phyloP scores from a whole-genome alignment of 2,113 vertebrate species.

The Barnardius zonarius region DNA sequence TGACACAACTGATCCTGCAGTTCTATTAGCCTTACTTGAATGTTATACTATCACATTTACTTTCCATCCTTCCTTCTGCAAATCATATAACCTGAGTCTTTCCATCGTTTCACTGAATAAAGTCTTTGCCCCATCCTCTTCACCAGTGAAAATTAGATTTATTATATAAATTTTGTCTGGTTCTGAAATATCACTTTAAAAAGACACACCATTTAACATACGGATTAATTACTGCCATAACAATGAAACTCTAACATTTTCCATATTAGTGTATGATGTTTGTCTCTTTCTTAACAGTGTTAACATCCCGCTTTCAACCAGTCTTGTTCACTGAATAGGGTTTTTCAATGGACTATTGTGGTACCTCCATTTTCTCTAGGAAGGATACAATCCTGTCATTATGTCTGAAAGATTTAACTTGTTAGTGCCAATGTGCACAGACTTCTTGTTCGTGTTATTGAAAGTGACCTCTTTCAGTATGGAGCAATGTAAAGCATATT shows the following conservation, averaged over 20 bases:
- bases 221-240: neutral
- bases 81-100: constrained; percentile 3
- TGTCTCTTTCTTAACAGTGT: neutral
- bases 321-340: neutral
- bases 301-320: constrained; percentile 9
- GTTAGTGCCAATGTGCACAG: neutral
- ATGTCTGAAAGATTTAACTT: constrained; percentile 3
- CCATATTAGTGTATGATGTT: neutral
- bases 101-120: neutral
- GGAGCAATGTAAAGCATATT: neutral
- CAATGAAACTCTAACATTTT: neutral
- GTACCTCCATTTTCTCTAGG: neutral
- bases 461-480: neutral
- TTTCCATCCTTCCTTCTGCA: neutral
- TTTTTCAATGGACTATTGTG: neutral
- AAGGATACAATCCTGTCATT: neutral
- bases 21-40: neutral
- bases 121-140: neutral
- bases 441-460: neutral
- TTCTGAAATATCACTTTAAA: neutral
- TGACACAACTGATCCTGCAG: neutral
- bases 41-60: neutral
- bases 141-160: neutral
- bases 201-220: neutral
- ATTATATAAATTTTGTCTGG: neutral